Conservation (phyloP, 1,140 invertebrate species). For the Chironomus tepperi region DNA sequence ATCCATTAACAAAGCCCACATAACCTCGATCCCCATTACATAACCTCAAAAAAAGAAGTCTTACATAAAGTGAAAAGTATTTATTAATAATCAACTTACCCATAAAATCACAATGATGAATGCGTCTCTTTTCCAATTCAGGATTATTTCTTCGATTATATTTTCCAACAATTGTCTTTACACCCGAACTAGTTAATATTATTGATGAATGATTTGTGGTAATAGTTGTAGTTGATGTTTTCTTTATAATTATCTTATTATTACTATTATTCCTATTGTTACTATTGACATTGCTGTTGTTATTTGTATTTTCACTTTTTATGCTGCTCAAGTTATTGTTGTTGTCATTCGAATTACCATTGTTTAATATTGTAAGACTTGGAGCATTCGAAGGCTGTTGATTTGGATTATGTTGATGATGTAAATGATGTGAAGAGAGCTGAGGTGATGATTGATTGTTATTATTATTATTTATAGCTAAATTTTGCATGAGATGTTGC, state of each 20-base stretch:
- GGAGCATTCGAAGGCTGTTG: slow-evolving; percentile 4
- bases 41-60: too few relatives aligned
- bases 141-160: slow-evolving; percentile 94
- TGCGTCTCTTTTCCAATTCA: slow-evolving; percentile 85
- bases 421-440: not conserved
- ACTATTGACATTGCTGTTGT: slow-evolving; percentile 27
- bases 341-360: slow-evolving; percentile 22
- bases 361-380: slow-evolving; percentile 17
- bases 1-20: too few relatives aligned
- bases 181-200: slow-evolving; percentile 17
- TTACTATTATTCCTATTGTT: slow-evolving; percentile 24
- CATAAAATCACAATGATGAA: slow-evolving; percentile 91
- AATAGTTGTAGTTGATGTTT: slow-evolving; percentile 24
- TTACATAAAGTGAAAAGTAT: not conserved
- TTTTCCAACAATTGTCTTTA: slow-evolving; percentile 38
- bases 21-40: too few relatives aligned
- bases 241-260: slow-evolving; percentile 24
- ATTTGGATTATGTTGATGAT: not conserved
- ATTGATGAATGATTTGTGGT: slow-evolving; percentile 24
- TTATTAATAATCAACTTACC: slow-evolving; percentile 52
- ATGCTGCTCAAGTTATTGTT: not conserved
- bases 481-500: slow-evolving; percentile 23
- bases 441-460: slow-evolving; percentile 23
- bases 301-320: slow-evolving; percentile 17
- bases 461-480: not conserved